These are phyloP conservation scores for Morone chrysops DNA, from an alignment of 2,113 vertebrate species.

Conservation along the genomic window DNA sequence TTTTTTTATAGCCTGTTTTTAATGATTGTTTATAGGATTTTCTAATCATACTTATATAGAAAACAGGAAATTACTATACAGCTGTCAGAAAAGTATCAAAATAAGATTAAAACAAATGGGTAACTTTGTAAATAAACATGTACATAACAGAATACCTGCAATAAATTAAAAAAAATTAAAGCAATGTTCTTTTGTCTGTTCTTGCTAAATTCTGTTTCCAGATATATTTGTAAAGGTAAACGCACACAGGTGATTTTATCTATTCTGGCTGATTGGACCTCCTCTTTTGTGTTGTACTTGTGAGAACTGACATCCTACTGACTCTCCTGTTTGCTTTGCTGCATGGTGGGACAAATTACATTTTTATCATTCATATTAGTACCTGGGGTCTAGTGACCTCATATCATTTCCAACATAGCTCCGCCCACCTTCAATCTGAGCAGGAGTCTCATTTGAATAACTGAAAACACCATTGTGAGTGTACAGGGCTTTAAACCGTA, in stretches of 20 bases:
- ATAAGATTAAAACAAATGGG: conserved; percentile 64
- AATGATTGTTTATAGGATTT: conserved; percentile 74
- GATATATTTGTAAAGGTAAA: neutral
- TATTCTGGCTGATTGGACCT: neutral
- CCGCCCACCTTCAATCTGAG: neutral
- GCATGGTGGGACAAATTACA: neutral
- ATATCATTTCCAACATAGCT: too few relatives aligned
- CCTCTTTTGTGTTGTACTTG: too few relatives aligned
- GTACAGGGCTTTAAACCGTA: neutral
- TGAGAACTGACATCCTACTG: neutral
- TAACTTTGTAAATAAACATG: conserved; percentile 84
- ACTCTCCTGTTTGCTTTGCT: neutral
- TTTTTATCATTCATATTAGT: neutral
- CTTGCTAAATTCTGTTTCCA: conserved; percentile 14
- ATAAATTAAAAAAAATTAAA: conserved; percentile 77
- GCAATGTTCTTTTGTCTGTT: conserved; percentile 35
- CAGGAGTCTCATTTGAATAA: neutral
- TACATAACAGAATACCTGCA: conserved; percentile 82
- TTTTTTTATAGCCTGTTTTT: conserved; percentile 73
- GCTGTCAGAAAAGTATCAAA: conserved; percentile 59
- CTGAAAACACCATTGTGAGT: neutral
- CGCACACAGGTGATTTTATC: neutral
- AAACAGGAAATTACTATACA: conserved; percentile 64
- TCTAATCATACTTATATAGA: conserved; percentile 72
- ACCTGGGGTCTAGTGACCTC: too few relatives aligned